Evolutionary conservation across 2,888 invertebrate species (phyloP).

Genomic region (Cosmorhoe ocellata): DNA sequence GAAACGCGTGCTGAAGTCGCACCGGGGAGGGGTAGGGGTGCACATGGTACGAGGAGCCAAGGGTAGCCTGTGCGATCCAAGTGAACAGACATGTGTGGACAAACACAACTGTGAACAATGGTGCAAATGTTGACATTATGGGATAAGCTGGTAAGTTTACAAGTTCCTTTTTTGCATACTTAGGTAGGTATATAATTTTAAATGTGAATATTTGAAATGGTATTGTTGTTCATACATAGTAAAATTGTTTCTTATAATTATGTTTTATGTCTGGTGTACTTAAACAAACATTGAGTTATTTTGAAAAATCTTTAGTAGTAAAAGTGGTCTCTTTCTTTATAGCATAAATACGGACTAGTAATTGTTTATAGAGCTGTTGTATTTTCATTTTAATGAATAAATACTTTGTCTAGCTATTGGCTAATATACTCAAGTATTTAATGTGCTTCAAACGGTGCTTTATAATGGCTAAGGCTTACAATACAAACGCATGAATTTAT

Average conservation of each 20-base stretch:
- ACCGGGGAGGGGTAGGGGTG: slow-evolving; percentile 85
- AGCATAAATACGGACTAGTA: no score
- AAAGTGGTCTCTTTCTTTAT: no score
- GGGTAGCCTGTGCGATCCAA: slow-evolving; percentile 73
- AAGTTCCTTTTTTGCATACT: not conserved
- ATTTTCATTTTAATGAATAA: not conserved
- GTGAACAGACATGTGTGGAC: slow-evolving; percentile 75
- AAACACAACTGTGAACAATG: slow-evolving; percentile 72
- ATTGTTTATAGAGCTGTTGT: no score
- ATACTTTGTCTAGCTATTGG: not conserved
- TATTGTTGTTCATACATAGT: no score
- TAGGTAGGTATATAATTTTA: no score
- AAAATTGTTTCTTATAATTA: no score
- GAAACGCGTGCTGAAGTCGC: slow-evolving; percentile 85
- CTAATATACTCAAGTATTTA: not conserved
- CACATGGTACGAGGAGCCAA: slow-evolving; percentile 89
- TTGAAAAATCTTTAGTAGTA: no score
- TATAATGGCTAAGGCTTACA: slow-evolving; percentile 8
- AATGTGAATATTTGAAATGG: no score
- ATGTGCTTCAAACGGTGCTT: slow-evolving; percentile 13
- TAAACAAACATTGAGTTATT: no score
- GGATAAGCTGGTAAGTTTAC: not conserved
- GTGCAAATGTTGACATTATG: slow-evolving; percentile 39
- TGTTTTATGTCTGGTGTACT: no score
- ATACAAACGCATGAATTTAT: not conserved